phyloP scores from a whole-genome alignment of 1,140 invertebrate genomes.

The Drosophila kurseongensis region DNA sequence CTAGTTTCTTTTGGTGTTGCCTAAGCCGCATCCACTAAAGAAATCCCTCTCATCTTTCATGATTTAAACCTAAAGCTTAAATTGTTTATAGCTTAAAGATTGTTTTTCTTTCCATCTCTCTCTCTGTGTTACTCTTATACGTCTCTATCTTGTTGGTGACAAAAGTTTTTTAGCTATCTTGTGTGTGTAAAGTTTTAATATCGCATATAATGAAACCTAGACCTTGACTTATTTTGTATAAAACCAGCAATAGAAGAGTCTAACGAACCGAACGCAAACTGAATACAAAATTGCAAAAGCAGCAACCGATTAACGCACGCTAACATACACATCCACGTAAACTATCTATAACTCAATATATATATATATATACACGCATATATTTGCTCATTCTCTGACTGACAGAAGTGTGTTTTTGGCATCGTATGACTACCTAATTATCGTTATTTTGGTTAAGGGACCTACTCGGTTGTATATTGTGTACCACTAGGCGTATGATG shows the following conservation, averaged over 20 bases:
- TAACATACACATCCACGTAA: slow-evolving; percentile 28
- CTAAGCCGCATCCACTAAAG: slow-evolving; percentile 19
- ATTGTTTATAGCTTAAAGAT: slow-evolving; percentile 74
- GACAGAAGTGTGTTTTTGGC: slow-evolving; percentile 64
- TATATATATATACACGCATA: slow-evolving; percentile 35
- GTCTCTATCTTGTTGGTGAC: slow-evolving; percentile 46
- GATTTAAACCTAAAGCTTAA: slow-evolving; percentile 44
- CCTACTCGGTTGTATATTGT: slow-evolving; percentile 67
- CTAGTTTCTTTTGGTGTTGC: slow-evolving; percentile 11
- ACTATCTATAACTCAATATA: slow-evolving; percentile 36
- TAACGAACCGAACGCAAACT: slow-evolving; percentile 25
- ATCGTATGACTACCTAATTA: slow-evolving; percentile 47
- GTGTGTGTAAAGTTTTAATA: slow-evolving; percentile 74
- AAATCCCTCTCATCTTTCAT: slow-evolving; percentile 14
- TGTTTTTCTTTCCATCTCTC: slow-evolving; percentile 49
- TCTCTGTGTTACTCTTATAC: slow-evolving; percentile 43
- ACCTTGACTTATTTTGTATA: slow-evolving; percentile 44
- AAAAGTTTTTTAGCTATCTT: slow-evolving; percentile 65
- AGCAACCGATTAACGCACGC: slow-evolving; percentile 51
- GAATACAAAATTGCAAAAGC: slow-evolving; percentile 47
- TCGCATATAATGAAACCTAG: slow-evolving; percentile 50
- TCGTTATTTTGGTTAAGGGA: slow-evolving; percentile 58
- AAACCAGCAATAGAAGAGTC: slow-evolving; percentile 46
- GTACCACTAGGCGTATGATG: slow-evolving; percentile 76
- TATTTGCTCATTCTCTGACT: slow-evolving; percentile 54